Evolutionary conservation across 2,888 invertebrate species (phyloP).

Genomic region (Platynereis dumerilii): DNA sequence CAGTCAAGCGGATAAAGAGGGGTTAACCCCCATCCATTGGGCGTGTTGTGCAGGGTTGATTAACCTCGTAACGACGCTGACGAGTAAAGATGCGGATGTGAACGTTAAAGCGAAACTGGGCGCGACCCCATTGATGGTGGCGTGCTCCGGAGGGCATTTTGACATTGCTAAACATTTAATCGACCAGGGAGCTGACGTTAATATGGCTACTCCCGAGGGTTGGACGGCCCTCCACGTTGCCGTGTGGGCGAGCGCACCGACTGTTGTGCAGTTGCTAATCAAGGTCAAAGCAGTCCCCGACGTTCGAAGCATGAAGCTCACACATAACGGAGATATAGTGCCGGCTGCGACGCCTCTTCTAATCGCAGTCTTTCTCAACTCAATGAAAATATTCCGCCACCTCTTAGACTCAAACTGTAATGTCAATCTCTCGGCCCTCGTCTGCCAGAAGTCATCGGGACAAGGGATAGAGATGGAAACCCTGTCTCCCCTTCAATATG

Average conservation of each 20-base stretch:
- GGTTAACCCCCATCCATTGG: conserved; percentile 40
- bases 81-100: conserved; percentile 29
- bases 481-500: conserved; percentile 33
- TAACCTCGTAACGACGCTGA: conserved; percentile 27
- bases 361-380: conserved; percentile 38
- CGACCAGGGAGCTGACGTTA: conserved; percentile 29
- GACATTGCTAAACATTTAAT: conserved; percentile 30
- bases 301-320: conserved; percentile 32
- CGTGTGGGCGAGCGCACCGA: conserved; percentile 36
- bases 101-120: conserved; percentile 37
- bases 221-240: conserved; percentile 44
- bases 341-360: conserved; percentile 41
- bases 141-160: conserved; percentile 35
- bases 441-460: conserved; percentile 32
- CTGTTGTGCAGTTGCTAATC: conserved; percentile 31
- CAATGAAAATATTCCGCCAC: conserved; percentile 23
- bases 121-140: conserved; percentile 43
- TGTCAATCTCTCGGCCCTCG: conserved; percentile 34
- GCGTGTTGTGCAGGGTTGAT: conserved; percentile 37
- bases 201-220: conserved; percentile 39
- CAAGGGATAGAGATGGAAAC: conserved; percentile 29
- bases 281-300: conserved; percentile 32
- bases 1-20: conserved; percentile 31
- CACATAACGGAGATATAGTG: conserved; percentile 39
- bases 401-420: conserved; percentile 38